Evolutionary conservation across 2,888 invertebrate species (phyloP).

Genomic region (Sinohyriopsis cumingii): DNA sequence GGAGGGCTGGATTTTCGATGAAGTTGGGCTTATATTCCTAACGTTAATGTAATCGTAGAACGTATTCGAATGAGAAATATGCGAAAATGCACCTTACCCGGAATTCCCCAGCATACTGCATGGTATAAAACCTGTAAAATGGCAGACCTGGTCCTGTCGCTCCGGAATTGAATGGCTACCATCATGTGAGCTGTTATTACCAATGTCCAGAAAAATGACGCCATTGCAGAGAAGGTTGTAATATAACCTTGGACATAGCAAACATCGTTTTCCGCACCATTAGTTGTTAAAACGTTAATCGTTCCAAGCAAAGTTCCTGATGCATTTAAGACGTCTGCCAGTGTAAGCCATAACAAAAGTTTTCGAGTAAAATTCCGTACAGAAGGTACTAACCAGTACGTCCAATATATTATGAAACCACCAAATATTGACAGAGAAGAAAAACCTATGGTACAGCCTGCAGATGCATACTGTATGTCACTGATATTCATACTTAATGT

Average conservation of each 20-base stretch:
- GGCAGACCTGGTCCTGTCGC: background rate
- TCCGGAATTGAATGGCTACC: constrained; percentile 6
- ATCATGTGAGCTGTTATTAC: constrained; percentile 17
- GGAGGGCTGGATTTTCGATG: too few species aligned
- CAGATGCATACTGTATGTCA: too few species aligned
- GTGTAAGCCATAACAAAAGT: constrained; percentile 25
- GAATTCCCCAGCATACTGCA: constrained; percentile 13
- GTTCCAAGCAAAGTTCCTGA: constrained; percentile 13
- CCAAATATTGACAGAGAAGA: constrained; percentile 22
- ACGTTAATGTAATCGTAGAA: too few species aligned
- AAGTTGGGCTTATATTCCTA: too few species aligned
- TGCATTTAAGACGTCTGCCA: constrained; percentile 24
- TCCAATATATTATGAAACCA: constrained; percentile 19
- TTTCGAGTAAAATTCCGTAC: constrained; percentile 19
- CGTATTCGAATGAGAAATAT: too few species aligned
- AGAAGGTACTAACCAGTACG: constrained; percentile 14
- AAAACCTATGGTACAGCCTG: constrained; percentile 1
- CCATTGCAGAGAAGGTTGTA: constrained; percentile 14
- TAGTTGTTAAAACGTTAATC: background rate
- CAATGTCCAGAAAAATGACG: constrained; percentile 19
- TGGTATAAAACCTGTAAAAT: constrained; percentile 10
- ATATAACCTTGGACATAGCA: constrained; percentile 16
- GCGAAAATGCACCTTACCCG: constrained; percentile 5
- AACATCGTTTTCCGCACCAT: background rate
- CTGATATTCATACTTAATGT: too few species aligned